Base-by-base conservation (phyloP, 2,888 invertebrate genomes). In the Suillia variegata region DNA sequence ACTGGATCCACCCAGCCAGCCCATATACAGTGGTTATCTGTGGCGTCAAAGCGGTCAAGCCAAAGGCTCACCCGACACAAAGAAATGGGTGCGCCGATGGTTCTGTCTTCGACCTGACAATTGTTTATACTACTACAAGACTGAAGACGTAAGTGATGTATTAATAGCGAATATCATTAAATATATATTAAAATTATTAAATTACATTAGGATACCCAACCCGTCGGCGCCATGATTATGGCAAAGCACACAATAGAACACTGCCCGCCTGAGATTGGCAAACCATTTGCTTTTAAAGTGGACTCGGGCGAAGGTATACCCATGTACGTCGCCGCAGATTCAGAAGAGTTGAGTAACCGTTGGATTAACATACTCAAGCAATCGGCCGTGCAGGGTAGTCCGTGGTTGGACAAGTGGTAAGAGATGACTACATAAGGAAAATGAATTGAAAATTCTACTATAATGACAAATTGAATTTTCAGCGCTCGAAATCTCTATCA, bases 51-150 rank as follows among this genome's bases (percentile, higher is more conserved):
- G 89, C 10, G 85, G 85, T 0, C 85, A 84, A 64, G 85, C 85
- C 24, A 85, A 85, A 66, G 84, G 87, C 3, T 77, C 82, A 2
- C 83, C 83, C 4, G 85, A 85, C 1, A 79, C 83, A 0, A 78
- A 77, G 63, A 87, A 89, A 62, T 97, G 96, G 96, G 90, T 93
- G 54, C 85, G 92, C 58, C 85, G 97, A 67, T 97, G 94, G 93
- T 96, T 96, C 82, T 90, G 92, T 65, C 84, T 97, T 57, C 91
- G 95, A 72, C 88, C 91, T 56, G 96, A 97, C 83, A 93, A 94
- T 84, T 96, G 95, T 83, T 86, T 97, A 64, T 97, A 96, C 82
- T 96, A 93, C 83, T 97, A 96, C 84, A 96, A 96, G 85, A 92
- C 91, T 73, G 93, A 94, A 82, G 86, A 89, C 81, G 95, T 95